Conservation (phyloP, 2,113 vertebrate species). For the Laticauda laticaudata region DNA sequence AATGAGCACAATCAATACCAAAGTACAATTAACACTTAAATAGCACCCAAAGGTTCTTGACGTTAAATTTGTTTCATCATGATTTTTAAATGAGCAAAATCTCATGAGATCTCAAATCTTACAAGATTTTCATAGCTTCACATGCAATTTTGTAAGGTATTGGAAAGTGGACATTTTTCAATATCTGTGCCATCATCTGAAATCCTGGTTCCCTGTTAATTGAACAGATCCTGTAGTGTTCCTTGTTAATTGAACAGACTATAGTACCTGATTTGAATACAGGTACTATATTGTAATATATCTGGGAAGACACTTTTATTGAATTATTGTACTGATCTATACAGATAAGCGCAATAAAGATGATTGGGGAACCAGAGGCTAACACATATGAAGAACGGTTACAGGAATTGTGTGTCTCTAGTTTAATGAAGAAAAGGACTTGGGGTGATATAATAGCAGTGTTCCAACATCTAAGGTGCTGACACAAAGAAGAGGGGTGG, state of each 20-base stretch:
- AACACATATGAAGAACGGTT: too few species aligned
- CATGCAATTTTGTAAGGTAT: not conserved
- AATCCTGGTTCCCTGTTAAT: not conserved
- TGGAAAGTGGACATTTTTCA: not conserved
- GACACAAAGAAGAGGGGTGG: not conserved
- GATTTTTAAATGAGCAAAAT: not conserved
- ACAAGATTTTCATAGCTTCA: not conserved
- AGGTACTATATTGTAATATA: not conserved
- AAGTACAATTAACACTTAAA: not conserved
- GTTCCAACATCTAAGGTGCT: not conserved
- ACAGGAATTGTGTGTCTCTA: not conserved
- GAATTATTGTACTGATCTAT: not conserved
- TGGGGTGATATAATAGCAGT: not conserved
- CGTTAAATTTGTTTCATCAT: not conserved
- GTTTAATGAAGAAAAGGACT: not conserved
- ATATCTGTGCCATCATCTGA: not conserved
- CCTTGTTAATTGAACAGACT: not conserved
- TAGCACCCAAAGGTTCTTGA: not conserved
- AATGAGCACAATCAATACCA: not conserved
- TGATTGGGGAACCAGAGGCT: not conserved
- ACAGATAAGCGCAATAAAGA: not conserved
- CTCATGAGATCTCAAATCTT: not conserved
- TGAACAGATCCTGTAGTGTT: not conserved
- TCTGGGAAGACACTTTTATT: not conserved
- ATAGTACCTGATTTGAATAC: not conserved